phyloP scores from a whole-genome alignment of 1,140 invertebrate genomes.

The Chlorops oryzae region DNA sequence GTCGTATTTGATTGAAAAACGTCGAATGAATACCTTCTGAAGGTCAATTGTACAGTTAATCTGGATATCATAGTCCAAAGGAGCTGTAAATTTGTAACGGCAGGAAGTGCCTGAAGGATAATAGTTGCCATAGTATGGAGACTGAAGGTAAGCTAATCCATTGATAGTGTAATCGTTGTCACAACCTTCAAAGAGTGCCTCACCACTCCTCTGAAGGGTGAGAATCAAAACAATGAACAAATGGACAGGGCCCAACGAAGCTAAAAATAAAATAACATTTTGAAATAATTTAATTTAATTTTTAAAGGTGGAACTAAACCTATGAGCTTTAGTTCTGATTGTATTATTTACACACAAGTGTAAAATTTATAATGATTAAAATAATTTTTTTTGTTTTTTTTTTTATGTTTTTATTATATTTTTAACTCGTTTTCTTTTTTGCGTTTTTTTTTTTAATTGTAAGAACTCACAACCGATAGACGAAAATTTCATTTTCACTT shows the following conservation, averaged over 20 bases:
- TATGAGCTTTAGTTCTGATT: not conserved
- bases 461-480: no score
- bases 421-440: no score
- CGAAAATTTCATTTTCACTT: no score
- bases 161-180: constrained; percentile 25
- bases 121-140: constrained; percentile 30
- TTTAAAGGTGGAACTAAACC: no score
- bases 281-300: no score
- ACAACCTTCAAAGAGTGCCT: constrained; percentile 25
- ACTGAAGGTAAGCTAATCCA: constrained; percentile 28
- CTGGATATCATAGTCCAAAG: constrained; percentile 26
- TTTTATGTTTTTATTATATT: no score
- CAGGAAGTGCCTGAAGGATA: constrained; percentile 34
- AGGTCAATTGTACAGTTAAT: constrained; percentile 25
- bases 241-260: no score
- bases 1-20: constrained; percentile 31
- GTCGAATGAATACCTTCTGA: constrained; percentile 24
- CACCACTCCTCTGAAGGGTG: no score
- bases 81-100: constrained; percentile 30
- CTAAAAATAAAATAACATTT: no score
- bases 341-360: not conserved
- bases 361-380: not conserved
- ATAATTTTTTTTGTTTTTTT: not conserved
- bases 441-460: no score
- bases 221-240: no score